These are phyloP conservation scores for Arion vulgaris DNA, from an alignment of 1,140 invertebrate genomes.

Conservation along the genomic window DNA sequence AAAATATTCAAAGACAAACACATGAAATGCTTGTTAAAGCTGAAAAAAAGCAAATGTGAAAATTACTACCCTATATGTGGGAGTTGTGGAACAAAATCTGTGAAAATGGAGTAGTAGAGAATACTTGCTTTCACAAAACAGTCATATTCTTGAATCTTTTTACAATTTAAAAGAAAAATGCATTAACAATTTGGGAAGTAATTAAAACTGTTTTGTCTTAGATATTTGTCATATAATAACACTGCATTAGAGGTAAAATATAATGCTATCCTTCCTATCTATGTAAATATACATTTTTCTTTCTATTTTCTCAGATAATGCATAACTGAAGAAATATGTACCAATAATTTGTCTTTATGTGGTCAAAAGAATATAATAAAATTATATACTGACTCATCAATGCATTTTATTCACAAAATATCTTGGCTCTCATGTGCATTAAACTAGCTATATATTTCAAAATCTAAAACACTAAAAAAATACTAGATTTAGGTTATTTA, in stretches of 20 bases:
- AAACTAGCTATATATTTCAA: no score
- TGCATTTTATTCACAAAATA: no score
- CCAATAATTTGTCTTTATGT: no score
- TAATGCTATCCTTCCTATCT: background rate
- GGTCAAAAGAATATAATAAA: no score
- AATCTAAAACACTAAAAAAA: no score
- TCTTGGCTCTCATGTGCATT: no score
- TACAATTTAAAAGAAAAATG: background rate
- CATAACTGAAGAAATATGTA: no score
- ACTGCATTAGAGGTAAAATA: background rate
- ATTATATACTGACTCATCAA: no score
- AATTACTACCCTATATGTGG: background rate
- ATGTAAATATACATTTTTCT: no score
- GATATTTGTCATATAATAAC: background rate
- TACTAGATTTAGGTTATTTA: no score
- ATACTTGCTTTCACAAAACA: no score
- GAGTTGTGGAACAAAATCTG: background rate
- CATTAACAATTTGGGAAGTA: background rate
- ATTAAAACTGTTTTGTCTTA: background rate
- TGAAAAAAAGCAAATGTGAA: slow-evolving; percentile 8
- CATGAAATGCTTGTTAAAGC: background rate
- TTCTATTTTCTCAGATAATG: no score
- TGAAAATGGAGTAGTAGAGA: background rate
- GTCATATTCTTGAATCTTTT: background rate
- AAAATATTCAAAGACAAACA: background rate